phyloP scores from a whole-genome alignment of 2,888 invertebrate species.

The Aleiodes alternator region DNA sequence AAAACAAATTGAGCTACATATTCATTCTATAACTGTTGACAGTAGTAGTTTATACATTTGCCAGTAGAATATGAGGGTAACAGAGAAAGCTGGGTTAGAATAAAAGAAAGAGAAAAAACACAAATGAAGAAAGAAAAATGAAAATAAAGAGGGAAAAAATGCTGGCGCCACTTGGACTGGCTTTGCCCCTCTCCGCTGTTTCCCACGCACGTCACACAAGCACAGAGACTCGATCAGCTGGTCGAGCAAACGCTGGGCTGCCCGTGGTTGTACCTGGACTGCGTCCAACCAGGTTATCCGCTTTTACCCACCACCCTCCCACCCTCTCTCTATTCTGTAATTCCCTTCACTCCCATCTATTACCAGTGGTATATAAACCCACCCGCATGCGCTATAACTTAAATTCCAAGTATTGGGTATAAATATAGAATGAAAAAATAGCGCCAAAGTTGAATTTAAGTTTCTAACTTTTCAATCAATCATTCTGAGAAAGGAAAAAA shows the following conservation, averaged over 20 bases:
- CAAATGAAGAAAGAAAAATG: too few relatives aligned
- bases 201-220: constrained; percentile 57
- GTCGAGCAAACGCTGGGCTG: constrained; percentile 54
- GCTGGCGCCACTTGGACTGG: constrained; percentile 70
- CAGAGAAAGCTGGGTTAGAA: constrained; percentile 41
- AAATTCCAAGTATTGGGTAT: constrained; percentile 18
- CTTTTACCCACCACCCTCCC: constrained; percentile 48
- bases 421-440: constrained; percentile 12
- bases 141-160: constrained; percentile 50
- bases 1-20: constrained; percentile 29
- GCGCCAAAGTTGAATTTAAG: not conserved
- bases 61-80: constrained; percentile 7
- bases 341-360: constrained; percentile 25
- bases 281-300: constrained; percentile 73
- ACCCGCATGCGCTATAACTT: constrained; percentile 11
- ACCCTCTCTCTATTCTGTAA: not conserved
- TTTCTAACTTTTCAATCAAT: not conserved
- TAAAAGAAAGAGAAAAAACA: constrained; percentile 47
- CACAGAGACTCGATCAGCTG: constrained; percentile 69
- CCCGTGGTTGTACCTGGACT: constrained; percentile 66
- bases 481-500: too few relatives aligned
- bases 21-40: constrained; percentile 32
- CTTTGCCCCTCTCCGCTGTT: constrained; percentile 57
- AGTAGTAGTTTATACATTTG: constrained; percentile 12
- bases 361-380: constrained; percentile 9